A percentile compares a stretch with the other conserved stretches of the same genome.
phyloP scores from a whole-genome alignment of 2,888 invertebrate species.

The Acleris emargana region DNA sequence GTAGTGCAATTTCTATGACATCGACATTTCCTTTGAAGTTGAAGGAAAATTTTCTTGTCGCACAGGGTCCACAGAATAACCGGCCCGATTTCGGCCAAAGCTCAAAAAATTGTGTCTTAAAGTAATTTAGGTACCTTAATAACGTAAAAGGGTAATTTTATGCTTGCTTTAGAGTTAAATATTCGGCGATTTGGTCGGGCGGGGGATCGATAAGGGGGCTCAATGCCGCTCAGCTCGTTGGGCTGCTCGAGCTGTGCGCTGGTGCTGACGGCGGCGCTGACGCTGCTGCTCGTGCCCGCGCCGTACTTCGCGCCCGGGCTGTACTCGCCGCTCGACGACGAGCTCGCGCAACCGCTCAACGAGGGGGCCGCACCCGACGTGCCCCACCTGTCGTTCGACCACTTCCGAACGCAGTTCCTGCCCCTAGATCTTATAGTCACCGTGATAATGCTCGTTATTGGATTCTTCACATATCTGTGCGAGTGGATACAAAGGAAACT shows the following conservation, averaged over 20 bases:
- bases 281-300: conserved; percentile 62
- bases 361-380: conserved; percentile 38
- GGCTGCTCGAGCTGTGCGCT: conserved; percentile 62
- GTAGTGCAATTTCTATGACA: conserved; percentile 1
- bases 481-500: conserved; percentile 73
- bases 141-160: conserved; percentile 9
- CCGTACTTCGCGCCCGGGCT: conserved; percentile 60
- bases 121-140: background rate
- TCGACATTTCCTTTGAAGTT: conserved; percentile 7
- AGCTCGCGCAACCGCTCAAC: conserved; percentile 32
- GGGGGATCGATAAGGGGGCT: conserved; percentile 37
- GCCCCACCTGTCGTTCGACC: conserved; percentile 41
- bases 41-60: conserved; percentile 17
- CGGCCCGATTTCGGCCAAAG: conserved; percentile 1
- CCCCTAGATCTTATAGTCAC: conserved; percentile 62
- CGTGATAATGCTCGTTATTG: conserved; percentile 51
- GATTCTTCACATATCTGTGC: conserved; percentile 57
- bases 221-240: conserved; percentile 56
- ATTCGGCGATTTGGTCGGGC: conserved; percentile 35
- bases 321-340: conserved; percentile 44
- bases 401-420: conserved; percentile 43
- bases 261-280: conserved; percentile 56
- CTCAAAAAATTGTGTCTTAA: background rate
- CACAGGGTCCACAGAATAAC: background rate
- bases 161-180: conserved; percentile 18